Conservation (phyloP, 1,140 invertebrate species). For the Lordiphosa clarofinis region DNA sequence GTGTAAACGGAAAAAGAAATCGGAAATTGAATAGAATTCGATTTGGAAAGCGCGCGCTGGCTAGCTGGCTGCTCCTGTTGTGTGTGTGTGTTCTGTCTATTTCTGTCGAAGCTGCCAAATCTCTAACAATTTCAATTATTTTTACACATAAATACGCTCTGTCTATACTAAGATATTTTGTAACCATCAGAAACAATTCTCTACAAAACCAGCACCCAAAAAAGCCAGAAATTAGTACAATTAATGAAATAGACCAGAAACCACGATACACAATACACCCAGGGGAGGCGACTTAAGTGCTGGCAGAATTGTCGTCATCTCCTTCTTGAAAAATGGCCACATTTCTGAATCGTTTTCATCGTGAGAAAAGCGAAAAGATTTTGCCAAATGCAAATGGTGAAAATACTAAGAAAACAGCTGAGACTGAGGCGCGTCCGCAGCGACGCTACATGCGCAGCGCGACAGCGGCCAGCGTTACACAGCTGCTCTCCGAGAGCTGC, state of each 20-base stretch:
- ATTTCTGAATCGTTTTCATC: conserved; percentile 79
- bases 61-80: conserved; percentile 50
- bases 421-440: conserved; percentile 80
- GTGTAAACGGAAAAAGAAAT: conserved; percentile 27
- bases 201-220: conserved; percentile 29
- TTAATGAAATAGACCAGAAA: conserved; percentile 52
- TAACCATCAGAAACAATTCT: conserved; percentile 51
- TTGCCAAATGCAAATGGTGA: conserved; percentile 43
- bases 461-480: conserved; percentile 89
- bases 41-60: conserved; percentile 19
- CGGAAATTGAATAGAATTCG: conserved; percentile 22
- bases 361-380: conserved; percentile 78
- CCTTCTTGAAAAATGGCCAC: conserved; percentile 52
- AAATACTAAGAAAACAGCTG: conserved; percentile 63
- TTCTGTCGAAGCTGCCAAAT: conserved; percentile 75
- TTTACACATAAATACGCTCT: conserved; percentile 70
- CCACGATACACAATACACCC: conserved; percentile 13
- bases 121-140: conserved; percentile 76
- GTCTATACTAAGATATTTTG: conserved; percentile 41
- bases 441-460: conserved; percentile 88
- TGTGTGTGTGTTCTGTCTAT: conserved; percentile 57
- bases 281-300: conserved; percentile 5
- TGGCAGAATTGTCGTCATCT: conserved; percentile 36
- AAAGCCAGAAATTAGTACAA: conserved; percentile 54
- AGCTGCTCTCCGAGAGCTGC: conserved; percentile 90